Percentiles rank a stretch among this genome's conserved stretches.
These are phyloP conservation scores for Syngnathus scovelli DNA, from an alignment of 2,113 vertebrate species.

Conservation along the genomic window DNA sequence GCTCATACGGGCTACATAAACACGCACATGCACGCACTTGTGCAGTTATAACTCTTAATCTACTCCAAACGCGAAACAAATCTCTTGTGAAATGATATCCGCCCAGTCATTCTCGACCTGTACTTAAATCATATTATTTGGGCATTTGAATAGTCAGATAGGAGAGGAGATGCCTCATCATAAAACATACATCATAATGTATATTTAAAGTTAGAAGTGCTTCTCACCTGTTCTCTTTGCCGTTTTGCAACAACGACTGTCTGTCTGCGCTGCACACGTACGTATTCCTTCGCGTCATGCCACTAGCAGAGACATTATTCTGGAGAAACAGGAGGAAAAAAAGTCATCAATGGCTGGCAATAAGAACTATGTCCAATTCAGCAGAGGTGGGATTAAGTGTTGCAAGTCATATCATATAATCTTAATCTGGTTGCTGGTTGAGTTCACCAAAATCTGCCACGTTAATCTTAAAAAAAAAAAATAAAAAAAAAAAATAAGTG, in stretches of 20 bases:
- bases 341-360: neutral
- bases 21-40: conserved; percentile 4
- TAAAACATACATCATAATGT: neutral
- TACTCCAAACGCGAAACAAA: conserved; percentile 26
- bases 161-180: neutral
- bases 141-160: neutral
- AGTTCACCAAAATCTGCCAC: neutral
- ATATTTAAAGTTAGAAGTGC: neutral
- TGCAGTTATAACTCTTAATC: conserved; percentile 20
- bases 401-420: too few relatives aligned
- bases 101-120: neutral
- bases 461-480: too few relatives aligned
- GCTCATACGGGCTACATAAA: conserved; percentile 3
- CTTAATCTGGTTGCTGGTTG: conserved; percentile 11
- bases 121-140: neutral
- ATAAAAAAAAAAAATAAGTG: too few relatives aligned
- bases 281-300: conserved; percentile 88
- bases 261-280: conserved; percentile 82
- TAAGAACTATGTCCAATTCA: neutral
- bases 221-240: conserved; percentile 85
- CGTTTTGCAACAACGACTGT: conserved; percentile 79
- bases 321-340: conserved; percentile 30
- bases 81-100: neutral
- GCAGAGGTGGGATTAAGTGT: neutral
- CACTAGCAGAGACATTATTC: conserved; percentile 81